These are phyloP conservation scores for Lithophane socia DNA, from an alignment of 2,888 invertebrate genomes.

Conservation along the genomic window DNA sequence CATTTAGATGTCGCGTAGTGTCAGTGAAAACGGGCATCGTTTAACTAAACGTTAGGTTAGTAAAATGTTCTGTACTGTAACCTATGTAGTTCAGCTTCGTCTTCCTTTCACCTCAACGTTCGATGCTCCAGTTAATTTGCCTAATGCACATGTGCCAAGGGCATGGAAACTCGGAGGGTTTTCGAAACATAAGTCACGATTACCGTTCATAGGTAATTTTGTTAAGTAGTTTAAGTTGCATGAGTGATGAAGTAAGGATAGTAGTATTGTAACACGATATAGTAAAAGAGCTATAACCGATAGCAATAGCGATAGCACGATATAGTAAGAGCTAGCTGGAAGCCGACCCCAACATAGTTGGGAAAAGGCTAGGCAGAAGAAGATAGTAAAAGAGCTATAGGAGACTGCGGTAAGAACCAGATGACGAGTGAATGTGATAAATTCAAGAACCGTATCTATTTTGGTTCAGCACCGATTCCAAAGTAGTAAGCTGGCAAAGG, in stretches of 20 bases:
- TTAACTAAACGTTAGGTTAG: not conserved
- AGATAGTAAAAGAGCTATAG: not conserved
- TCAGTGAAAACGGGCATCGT: not conserved
- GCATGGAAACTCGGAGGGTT: slow-evolving; percentile 67
- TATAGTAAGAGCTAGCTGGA: no score
- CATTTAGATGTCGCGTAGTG: not conserved
- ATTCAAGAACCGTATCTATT: no score
- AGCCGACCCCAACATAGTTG: no score
- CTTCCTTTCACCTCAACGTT: slow-evolving; percentile 77
- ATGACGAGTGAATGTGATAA: no score
- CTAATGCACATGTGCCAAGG: slow-evolving; percentile 78
- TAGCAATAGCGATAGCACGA: no score
- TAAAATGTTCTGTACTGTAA: not conserved
- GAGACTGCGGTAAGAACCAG: no score
- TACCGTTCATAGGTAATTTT: slow-evolving; percentile 33
- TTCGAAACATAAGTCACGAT: slow-evolving; percentile 68
- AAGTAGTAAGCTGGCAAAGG: not conserved
- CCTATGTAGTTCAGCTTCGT: slow-evolving; percentile 32
- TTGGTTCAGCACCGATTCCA: not conserved
- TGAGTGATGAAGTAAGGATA: not conserved
- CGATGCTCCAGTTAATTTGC: slow-evolving; percentile 70
- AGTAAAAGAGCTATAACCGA: not conserved
- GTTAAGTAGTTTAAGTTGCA: slow-evolving; percentile 27
- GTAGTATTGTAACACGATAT: not conserved
- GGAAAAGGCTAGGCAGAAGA: no score